Conservation (phyloP, 2,113 vertebrate genomes). For the Nibea coibor region DNA sequence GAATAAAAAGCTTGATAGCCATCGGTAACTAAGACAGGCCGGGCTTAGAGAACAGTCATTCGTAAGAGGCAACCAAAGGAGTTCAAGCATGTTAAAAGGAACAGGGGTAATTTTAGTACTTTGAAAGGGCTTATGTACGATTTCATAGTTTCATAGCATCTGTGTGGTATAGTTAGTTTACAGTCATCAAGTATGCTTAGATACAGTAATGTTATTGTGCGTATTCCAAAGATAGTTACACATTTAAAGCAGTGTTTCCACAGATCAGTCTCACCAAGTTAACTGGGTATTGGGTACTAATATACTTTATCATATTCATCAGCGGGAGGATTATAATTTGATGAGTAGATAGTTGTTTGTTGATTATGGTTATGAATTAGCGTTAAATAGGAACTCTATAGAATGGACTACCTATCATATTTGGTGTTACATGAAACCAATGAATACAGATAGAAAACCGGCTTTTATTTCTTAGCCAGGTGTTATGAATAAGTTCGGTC, state of each 20-base stretch:
- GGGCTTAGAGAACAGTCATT: slow-evolving; percentile 1
- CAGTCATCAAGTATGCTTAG: slow-evolving; percentile 20
- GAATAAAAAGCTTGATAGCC: background rate
- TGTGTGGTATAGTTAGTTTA: slow-evolving; percentile 19
- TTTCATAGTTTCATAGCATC: background rate
- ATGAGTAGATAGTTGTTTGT: slow-evolving; percentile 22
- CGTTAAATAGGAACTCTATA: background rate
- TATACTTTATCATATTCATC: background rate
- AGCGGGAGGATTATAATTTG: slow-evolving; percentile 25
- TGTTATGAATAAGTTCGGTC: background rate
- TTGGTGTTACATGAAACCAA: slow-evolving; percentile 8
- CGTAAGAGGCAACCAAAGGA: background rate
- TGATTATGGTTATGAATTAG: slow-evolving; percentile 10
- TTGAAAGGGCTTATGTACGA: background rate
- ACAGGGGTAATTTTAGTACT: background rate
- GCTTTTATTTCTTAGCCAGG: background rate
- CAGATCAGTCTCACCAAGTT: slow-evolving; percentile 3
- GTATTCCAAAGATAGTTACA: slow-evolving; percentile 2
- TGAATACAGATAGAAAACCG: background rate
- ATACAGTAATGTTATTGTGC: background rate
- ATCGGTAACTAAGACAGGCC: background rate
- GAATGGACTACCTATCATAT: background rate
- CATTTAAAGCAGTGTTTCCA: slow-evolving; percentile 6
- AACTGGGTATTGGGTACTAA: background rate
- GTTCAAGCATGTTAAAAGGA: background rate